Percentiles rank a stretch among this genome's conserved stretches.
These are phyloP conservation scores for Synergus umbraculus DNA, from an alignment of 2,888 invertebrate species.

Conservation along the genomic window DNA sequence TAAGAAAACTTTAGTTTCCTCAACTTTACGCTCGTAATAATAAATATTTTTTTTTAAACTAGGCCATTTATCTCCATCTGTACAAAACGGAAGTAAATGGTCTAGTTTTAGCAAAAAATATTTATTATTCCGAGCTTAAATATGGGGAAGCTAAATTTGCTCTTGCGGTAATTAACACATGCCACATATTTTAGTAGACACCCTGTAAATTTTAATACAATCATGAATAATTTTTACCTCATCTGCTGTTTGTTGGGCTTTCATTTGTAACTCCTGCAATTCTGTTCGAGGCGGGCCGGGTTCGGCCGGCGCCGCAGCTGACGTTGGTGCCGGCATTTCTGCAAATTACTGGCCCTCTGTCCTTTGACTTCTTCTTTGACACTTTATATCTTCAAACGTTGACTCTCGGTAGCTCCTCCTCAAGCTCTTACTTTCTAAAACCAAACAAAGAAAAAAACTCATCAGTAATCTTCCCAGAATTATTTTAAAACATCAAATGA, in stretches of 20 bases:
- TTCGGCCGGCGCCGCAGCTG: constrained; percentile 79
- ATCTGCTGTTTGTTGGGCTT: constrained; percentile 91
- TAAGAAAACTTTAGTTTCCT: too few species aligned
- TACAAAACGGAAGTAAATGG: too few species aligned
- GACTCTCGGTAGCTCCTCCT: not conserved
- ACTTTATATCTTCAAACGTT: constrained; percentile 4
- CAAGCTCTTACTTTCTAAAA: not conserved
- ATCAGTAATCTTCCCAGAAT: not conserved
- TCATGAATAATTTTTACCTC: constrained; percentile 82
- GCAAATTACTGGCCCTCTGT: constrained; percentile 26
- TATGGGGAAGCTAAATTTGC: too few species aligned
- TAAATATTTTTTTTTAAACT: too few species aligned
- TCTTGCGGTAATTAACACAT: too few species aligned
- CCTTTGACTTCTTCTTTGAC: constrained; percentile 20
- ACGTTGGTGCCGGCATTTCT: constrained; percentile 76
- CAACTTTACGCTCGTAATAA: too few species aligned
- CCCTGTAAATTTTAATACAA: too few species aligned
- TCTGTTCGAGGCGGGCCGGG: constrained; percentile 89
- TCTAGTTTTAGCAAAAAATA: too few species aligned
- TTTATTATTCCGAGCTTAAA: too few species aligned
- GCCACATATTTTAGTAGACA: too few species aligned
- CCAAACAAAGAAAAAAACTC: not conserved
- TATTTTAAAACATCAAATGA: not conserved
- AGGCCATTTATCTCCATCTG: too few species aligned
- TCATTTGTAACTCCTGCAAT: constrained; percentile 92